These are phyloP conservation scores for Clarias magur DNA, from an alignment of 2,113 vertebrate species.

Conservation along the genomic window DNA sequence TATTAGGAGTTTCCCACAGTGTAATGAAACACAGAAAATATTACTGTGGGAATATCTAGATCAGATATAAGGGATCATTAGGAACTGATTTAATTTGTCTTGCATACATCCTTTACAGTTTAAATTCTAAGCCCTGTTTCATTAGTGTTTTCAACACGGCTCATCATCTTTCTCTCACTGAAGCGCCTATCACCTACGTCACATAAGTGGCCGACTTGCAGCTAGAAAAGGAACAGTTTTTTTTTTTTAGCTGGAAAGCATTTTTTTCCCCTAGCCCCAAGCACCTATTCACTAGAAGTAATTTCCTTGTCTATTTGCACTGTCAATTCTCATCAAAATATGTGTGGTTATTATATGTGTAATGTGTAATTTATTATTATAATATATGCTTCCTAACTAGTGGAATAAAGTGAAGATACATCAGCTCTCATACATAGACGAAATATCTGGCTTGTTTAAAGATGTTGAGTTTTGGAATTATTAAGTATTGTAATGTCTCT, in stretches of 20 bases:
- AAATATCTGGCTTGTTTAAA: background rate
- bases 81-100: background rate
- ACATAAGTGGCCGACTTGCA: background rate
- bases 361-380: too few species aligned
- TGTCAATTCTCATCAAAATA: background rate
- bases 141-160: background rate
- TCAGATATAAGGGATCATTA: background rate
- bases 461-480: background rate
- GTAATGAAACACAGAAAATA: background rate
- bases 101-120: slow-evolving; percentile 1
- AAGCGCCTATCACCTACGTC: background rate
- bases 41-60: background rate
- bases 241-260: background rate
- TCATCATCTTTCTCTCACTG: background rate
- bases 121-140: background rate
- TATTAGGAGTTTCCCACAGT: slow-evolving; percentile 1
- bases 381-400: background rate
- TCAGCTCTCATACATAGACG: background rate
- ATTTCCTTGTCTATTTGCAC: background rate
- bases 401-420: background rate
- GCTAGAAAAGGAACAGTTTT: background rate
- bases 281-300: background rate
- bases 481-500: background rate
- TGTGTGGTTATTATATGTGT: background rate
- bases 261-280: background rate